phyloP scores from a whole-genome alignment of 1,140 invertebrate genomes.

The Leptinotarsa lineolata region DNA sequence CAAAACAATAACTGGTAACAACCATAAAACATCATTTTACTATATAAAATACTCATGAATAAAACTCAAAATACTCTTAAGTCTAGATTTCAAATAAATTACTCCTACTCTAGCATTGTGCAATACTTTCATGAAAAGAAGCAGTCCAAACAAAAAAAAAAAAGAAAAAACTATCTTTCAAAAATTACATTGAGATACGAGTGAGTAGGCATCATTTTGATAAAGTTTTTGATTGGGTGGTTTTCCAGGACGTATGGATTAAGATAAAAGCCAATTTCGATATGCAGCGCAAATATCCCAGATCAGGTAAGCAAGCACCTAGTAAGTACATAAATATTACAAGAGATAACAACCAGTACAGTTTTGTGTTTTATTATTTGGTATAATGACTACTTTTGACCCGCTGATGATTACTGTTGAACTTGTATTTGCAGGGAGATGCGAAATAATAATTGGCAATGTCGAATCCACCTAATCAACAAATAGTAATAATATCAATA shows the following conservation, averaged over 20 bases:
- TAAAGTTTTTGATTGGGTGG: conserved; percentile 3
- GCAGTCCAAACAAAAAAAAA: too few relatives aligned
- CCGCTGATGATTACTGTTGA: background rate
- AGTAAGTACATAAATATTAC: background rate
- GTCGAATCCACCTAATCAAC: conserved; percentile 4
- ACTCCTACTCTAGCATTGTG: conserved; percentile 8
- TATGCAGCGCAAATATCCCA: background rate
- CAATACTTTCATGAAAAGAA: conserved; percentile 20
- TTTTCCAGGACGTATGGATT: background rate
- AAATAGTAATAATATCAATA: conserved; percentile 60
- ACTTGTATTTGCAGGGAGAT: background rate
- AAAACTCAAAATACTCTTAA: conserved; percentile 1
- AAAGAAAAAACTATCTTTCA: too few relatives aligned
- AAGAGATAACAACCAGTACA: background rate
- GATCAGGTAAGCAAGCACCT: background rate
- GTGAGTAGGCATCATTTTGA: background rate
- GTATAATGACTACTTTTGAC: background rate
- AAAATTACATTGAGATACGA: background rate
- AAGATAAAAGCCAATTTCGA: background rate
- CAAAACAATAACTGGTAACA: background rate
- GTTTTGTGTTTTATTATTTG: background rate
- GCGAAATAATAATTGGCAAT: background rate
- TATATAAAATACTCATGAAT: background rate
- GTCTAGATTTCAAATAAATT: conserved; percentile 4
- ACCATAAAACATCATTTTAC: background rate